phyloP scores from a whole-genome alignment of 1,140 invertebrate genomes.

The Catajapyx aquilonaris region DNA sequence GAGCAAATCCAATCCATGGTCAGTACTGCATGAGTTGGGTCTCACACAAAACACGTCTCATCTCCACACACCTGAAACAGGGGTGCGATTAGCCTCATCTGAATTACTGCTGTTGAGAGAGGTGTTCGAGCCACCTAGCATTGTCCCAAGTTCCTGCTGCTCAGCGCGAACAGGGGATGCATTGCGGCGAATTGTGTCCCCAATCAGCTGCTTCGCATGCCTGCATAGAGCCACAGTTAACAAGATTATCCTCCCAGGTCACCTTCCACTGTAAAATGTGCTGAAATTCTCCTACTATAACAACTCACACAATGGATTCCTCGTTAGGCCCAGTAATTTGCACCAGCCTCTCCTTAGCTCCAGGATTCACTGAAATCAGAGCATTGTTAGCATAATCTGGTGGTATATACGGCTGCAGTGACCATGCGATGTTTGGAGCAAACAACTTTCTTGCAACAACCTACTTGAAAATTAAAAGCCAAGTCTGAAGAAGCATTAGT shows the following conservation, averaged over 20 bases:
- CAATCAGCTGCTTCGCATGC: slow-evolving; percentile 72
- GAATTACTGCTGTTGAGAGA: slow-evolving; percentile 50
- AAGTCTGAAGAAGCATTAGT: no score
- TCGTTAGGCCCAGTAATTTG: slow-evolving; percentile 79
- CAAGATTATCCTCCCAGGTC: slow-evolving; percentile 1
- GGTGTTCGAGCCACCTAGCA: slow-evolving; percentile 33
- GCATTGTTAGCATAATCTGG: no score
- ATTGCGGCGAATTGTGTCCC: slow-evolving; percentile 78
- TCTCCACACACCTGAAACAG: no score
- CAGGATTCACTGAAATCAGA: slow-evolving; percentile 63
- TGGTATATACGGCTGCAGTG: no score
- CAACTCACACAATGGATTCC: slow-evolving; percentile 70
- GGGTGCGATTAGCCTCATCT: slow-evolving; percentile 32
- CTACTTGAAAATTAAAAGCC: no score
- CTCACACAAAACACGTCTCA: no score
- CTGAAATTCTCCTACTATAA: background rate
- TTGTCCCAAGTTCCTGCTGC: slow-evolving; percentile 24
- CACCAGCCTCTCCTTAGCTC: slow-evolving; percentile 75
- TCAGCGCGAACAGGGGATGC: slow-evolving; percentile 62
- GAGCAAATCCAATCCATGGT: no score
- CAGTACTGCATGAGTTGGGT: no score
- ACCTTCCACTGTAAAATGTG: background rate
- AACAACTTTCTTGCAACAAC: no score
- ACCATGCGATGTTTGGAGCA: no score
- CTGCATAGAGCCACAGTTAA: slow-evolving; percentile 23